Base-by-base conservation (phyloP, 2,797 vertebrate genomes). In the Gymnodraco acuticeps region DNA sequence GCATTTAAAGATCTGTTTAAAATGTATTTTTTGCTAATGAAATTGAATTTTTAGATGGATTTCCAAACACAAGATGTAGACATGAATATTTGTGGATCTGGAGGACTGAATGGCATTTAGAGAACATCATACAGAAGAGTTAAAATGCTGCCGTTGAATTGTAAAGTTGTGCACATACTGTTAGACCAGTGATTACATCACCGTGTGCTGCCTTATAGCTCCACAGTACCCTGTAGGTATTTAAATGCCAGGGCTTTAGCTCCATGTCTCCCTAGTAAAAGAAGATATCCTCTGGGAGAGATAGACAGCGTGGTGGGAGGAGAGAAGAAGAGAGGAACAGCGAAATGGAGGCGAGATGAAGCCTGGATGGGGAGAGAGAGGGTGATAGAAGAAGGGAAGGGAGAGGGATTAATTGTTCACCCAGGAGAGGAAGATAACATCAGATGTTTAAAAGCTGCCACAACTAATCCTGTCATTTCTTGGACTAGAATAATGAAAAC, bases 321-420 rank as follows among this genome's bases (percentile, higher is more conserved):
- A 31, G 38, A 41, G 55, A 64, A 31, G 60, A 64, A 61, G 53
- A 73, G 67, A 52, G 41, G 75, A 75, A 66, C 27, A 66, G 63
- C 58, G 48, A 72, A 79, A 82, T 54, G 72, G 73, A 82, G 73
- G 56, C 55, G 16, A 79, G 78, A 81, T 77, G 75, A 75, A 72
- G 80, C 61, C 73, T 73, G 64, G 80, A 85, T 85, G 56, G 59
- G 58, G 84, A 64, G 68, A 78, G 72, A 75, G 79, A 80, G 84
- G 80, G 75, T 64, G 81, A 86, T 65, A 85, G 85, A 80, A 80
- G 78, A 89, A 82, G 67, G 65, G 78, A 86, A 88, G 85, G 77
- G 77, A 86, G 89, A 87, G 83, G 91, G 93, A 94, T 94, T 93
- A 94, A 94, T 92, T 93, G 91, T 91, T 93, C 88, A 90, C 93